Conservation (phyloP, 30 jellyfish, hydroid and myxozoan species). For the Morbakka virulenta region DNA sequence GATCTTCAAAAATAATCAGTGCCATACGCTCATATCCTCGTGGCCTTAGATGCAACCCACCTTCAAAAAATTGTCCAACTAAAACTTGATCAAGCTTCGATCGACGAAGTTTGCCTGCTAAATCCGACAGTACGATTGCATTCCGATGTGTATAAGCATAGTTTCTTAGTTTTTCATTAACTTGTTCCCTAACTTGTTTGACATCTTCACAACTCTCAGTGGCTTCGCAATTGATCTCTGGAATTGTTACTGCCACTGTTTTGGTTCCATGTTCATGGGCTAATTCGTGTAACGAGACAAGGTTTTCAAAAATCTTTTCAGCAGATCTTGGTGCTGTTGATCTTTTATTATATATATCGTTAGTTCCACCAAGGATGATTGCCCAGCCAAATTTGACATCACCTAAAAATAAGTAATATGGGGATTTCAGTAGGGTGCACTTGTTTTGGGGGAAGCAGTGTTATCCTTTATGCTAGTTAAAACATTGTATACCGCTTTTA, state of each 20-base stretch:
- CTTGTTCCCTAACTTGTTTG: conserved; percentile 77
- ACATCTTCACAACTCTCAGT: conserved; percentile 84
- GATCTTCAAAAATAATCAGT: conserved; percentile 57
- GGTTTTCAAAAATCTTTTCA: conserved; percentile 60
- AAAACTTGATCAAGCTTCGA: conserved; percentile 51
- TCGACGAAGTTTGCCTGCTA: conserved; percentile 79
- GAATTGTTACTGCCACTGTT: conserved; percentile 91
- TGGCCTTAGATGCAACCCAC: conserved; percentile 91
- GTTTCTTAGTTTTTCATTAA: conserved; percentile 60
- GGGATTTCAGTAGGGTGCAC: too few species aligned
- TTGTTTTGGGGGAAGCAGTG: too few species aligned
- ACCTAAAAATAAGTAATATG: conserved; percentile 18
- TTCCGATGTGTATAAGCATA: conserved; percentile 68
- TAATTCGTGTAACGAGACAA: conserved; percentile 70
- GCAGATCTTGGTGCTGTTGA: conserved; percentile 59
- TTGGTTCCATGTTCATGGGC: conserved; percentile 76
- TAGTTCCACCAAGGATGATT: conserved; percentile 93
- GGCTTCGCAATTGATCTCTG: conserved; percentile 85
- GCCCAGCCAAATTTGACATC: conserved; percentile 69
- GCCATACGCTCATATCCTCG: conserved; percentile 97
- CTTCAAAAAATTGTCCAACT: conserved; percentile 92
- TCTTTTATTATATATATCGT: conserved; percentile 83
- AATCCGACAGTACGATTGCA: conserved; percentile 71
- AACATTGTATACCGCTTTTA: too few species aligned
- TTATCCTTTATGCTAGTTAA: too few species aligned